Evolutionary conservation across 2,113 vertebrate species (phyloP), one percentile per base, ranked within the genome.

Genomic region (Silurus meridionalis): DNA sequence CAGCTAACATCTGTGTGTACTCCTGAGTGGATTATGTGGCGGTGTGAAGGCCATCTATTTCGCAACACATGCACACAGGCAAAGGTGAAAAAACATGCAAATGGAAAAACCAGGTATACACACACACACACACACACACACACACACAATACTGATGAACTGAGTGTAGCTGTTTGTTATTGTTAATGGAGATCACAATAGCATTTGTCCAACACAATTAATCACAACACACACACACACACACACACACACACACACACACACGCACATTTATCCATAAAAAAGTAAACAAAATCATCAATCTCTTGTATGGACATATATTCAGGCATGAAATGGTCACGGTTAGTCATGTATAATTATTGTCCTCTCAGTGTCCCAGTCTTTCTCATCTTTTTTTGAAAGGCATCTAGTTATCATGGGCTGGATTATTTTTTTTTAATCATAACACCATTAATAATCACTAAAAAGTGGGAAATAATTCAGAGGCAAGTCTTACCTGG

Each of bases 1-100:
- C 85, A 90, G 86, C 60, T 75, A 80, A 83, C 88, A 87, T 82
- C 89, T 90, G 88, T 77, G 84, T 78, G 83, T 86, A 82, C 75
- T 88, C 81, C 69, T 5, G 71, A 83, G 79, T 87, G 87, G 81
- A 48, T 85, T 84, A 81, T 66, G 80, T 77, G 81, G 46, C 66
- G 48, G 2, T 74, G 57, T 81, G 82, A 80, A 87, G 83, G 58
- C 80, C 86, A 86, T 83, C 84, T 52, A 86, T 87, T 88, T 85
- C 84, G 48, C 78, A 80, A 79, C 63, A 85, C 74, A 53, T 72
- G 25, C 74, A 66, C 61, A 75, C 53, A 83, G 67, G 72, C 52
- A 72, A 80, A 74, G 72, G 80, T 71, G 75, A 83, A 63, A 87
- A 81, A 87, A 81, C 83, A 83, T 85, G 72, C 85, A 80, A 58